These are phyloP conservation scores for Acromyrmex echinatior DNA, from an alignment of 1,140 invertebrate species.

Conservation along the genomic window DNA sequence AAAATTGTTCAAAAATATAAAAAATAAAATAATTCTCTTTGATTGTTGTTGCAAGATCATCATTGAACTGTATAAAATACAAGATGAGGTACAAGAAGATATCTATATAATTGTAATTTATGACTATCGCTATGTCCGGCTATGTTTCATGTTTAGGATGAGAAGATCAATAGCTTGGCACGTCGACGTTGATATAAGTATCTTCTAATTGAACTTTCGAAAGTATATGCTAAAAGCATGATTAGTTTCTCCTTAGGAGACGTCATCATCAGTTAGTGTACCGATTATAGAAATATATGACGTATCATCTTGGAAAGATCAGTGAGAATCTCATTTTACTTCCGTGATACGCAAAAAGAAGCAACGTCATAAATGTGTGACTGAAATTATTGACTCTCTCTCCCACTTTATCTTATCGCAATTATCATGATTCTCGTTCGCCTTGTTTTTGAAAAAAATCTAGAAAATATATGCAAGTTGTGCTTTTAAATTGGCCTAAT, in stretches of 20 bases:
- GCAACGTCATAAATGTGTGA: background rate
- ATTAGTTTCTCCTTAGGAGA: constrained; percentile 32
- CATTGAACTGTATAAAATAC: background rate
- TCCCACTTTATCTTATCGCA: background rate
- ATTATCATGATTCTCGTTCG: background rate
- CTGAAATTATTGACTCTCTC: background rate
- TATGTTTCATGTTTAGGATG: background rate
- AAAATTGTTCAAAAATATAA: background rate
- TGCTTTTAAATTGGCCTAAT: background rate
- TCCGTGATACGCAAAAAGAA: background rate
- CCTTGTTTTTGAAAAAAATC: background rate
- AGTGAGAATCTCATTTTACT: constrained; percentile 14
- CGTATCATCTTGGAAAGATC: constrained; percentile 33
- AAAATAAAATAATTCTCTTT: background rate
- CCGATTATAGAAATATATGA: constrained; percentile 1
- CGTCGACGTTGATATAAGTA: background rate
- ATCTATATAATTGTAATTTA: constrained; percentile 18
- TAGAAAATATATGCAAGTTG: constrained; percentile 6
- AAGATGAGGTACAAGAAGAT: background rate
- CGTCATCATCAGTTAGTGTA: constrained; percentile 16
- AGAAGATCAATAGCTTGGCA: constrained; percentile 14
- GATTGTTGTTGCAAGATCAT: background rate
- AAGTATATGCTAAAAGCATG: constrained; percentile 24
- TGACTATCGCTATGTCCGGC: background rate
- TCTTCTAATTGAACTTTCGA: constrained; percentile 49